phyloP scores from a whole-genome alignment of 2,888 invertebrate genomes.

The Tromatobia lineatoria region DNA sequence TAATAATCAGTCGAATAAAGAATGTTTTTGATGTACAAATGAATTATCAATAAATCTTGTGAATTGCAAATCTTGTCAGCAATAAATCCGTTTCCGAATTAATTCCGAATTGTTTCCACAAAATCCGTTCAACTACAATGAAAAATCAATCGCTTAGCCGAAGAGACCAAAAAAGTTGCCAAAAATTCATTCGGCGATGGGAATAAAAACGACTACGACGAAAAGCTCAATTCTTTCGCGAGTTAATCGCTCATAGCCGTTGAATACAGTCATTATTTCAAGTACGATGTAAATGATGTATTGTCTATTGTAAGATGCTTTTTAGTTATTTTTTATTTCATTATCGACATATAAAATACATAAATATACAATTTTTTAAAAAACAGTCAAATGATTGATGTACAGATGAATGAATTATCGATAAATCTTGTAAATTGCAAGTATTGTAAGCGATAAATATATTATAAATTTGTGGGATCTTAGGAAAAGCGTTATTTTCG shows the following conservation, averaged over 20 bases:
- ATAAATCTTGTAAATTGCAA: slow-evolving; percentile 14
- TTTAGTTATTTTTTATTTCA: slow-evolving; percentile 56
- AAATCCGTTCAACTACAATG: slow-evolving; percentile 87
- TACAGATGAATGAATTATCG: slow-evolving; percentile 55
- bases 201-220: slow-evolving; percentile 89
- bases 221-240: slow-evolving; percentile 91
- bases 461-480: background rate
- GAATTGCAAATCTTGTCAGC: background rate
- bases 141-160: slow-evolving; percentile 89
- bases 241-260: slow-evolving; percentile 69
- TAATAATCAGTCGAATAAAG: slow-evolving; percentile 33
- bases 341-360: slow-evolving; percentile 38
- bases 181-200: slow-evolving; percentile 89
- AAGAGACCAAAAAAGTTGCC: slow-evolving; percentile 86
- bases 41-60: slow-evolving; percentile 31
- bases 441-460: slow-evolving; percentile 22
- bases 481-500: background rate
- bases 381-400: slow-evolving; percentile 47
- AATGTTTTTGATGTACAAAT: slow-evolving; percentile 54
- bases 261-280: slow-evolving; percentile 14
- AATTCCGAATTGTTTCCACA: too few relatives aligned
- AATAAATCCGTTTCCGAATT: too few relatives aligned
- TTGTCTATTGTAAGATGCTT: slow-evolving; percentile 51
- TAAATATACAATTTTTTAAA: slow-evolving; percentile 27
- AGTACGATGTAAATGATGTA: slow-evolving; percentile 61